Evolutionary conservation across 1,140 invertebrate genomes (phyloP).

Genomic region (Aphaenogaster rudis): DNA sequence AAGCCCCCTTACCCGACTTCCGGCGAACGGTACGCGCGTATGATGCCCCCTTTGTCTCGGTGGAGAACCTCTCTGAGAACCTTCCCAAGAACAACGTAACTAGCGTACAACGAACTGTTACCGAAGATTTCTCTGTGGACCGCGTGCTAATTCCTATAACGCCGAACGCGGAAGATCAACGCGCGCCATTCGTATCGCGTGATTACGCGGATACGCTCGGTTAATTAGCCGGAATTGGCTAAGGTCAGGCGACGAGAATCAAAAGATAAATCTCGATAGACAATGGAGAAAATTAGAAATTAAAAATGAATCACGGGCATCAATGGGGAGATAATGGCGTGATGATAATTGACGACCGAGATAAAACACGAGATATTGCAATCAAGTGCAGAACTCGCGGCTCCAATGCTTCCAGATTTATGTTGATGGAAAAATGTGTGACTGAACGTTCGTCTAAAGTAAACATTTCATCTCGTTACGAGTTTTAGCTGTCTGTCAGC

Average conservation of each 20-base stretch:
- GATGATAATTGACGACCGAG: slow-evolving; percentile 20
- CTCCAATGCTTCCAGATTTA: not conserved
- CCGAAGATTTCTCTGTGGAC: slow-evolving; percentile 80
- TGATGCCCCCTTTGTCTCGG: slow-evolving; percentile 80
- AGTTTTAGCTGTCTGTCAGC: not conserved
- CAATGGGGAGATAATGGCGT: not conserved
- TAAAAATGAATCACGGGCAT: slow-evolving; percentile 21
- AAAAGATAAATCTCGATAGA: slow-evolving; percentile 9
- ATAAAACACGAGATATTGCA: not conserved
- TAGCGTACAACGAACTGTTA: slow-evolving; percentile 81
- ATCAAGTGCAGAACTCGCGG: not conserved
- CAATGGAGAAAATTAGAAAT: slow-evolving; percentile 50
- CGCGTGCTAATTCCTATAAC: slow-evolving; percentile 52
- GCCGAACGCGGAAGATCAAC: slow-evolving; percentile 66
- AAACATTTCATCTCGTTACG: not conserved
- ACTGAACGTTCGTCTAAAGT: not conserved
- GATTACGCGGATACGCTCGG: slow-evolving; percentile 28
- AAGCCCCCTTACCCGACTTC: slow-evolving; percentile 76
- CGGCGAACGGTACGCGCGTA: slow-evolving; percentile 83
- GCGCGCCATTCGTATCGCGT: slow-evolving; percentile 6
- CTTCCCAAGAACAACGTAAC: slow-evolving; percentile 82
- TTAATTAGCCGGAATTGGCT: slow-evolving; percentile 34
- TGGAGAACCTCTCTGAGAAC: slow-evolving; percentile 83
- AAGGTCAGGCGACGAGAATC: slow-evolving; percentile 25
- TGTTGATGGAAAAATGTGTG: not conserved